These are phyloP conservation scores for Drosophila ananassae DNA, from an alignment of 1,140 invertebrate species.

Conservation along the genomic window DNA sequence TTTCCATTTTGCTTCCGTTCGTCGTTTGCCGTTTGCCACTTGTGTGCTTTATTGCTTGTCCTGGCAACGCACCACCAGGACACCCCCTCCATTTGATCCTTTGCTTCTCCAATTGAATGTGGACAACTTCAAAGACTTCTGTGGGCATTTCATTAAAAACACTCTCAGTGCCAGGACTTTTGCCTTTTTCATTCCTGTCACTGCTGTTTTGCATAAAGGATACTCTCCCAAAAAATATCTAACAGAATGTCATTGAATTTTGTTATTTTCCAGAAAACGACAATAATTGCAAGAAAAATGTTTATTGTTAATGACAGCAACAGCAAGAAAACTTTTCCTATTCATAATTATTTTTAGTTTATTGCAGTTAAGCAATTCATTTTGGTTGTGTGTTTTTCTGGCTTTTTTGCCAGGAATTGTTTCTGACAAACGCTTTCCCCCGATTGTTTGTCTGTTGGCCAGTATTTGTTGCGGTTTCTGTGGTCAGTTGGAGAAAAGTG, in stretches of 20 bases:
- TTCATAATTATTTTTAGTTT: slow-evolving; percentile 68
- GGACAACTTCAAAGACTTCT: slow-evolving; percentile 63
- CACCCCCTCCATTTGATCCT: neutral
- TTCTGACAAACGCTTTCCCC: slow-evolving; percentile 23
- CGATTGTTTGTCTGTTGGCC: slow-evolving; percentile 11
- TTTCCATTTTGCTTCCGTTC: slow-evolving; percentile 70
- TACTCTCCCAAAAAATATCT: slow-evolving; percentile 22
- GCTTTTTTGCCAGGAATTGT: slow-evolving; percentile 8
- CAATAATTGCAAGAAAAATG: slow-evolving; percentile 23
- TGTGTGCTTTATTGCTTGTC: slow-evolving; percentile 47
- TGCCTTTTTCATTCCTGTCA: slow-evolving; percentile 19
- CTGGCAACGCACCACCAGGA: slow-evolving; percentile 10
- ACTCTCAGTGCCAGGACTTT: slow-evolving; percentile 26
- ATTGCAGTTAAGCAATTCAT: slow-evolving; percentile 39
- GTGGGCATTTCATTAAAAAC: slow-evolving; percentile 65
- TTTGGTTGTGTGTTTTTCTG: slow-evolving; percentile 6
- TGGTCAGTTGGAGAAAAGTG: slow-evolving; percentile 30
- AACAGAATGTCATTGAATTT: slow-evolving; percentile 49
- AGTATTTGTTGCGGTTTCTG: slow-evolving; percentile 63
- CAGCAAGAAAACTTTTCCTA: slow-evolving; percentile 40
- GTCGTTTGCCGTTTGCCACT: slow-evolving; percentile 25
- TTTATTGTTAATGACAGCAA: slow-evolving; percentile 33
- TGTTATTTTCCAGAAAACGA: slow-evolving; percentile 26
- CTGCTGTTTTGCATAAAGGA: slow-evolving; percentile 45
- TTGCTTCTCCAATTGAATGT: slow-evolving; percentile 37